These are phyloP conservation scores for Neodiprion pinetum DNA, from an alignment of 1,140 invertebrate species.

Conservation along the genomic window DNA sequence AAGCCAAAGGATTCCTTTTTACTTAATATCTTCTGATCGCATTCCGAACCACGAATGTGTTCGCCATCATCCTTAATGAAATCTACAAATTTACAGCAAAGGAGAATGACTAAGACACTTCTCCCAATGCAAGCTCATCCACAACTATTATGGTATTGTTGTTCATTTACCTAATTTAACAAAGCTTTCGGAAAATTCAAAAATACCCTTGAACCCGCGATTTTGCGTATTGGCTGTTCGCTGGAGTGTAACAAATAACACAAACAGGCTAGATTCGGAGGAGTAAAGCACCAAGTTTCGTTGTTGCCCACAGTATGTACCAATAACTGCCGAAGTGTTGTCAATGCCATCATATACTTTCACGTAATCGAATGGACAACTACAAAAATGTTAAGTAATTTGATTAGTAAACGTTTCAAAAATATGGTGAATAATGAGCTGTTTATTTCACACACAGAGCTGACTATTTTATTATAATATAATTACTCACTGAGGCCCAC, in stretches of 20 bases:
- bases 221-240: slow-evolving; percentile 91
- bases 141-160: not conserved
- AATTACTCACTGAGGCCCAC: slow-evolving; percentile 94
- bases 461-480: slow-evolving; percentile 19
- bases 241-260: slow-evolving; percentile 88
- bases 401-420: slow-evolving; percentile 18
- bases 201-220: slow-evolving; percentile 94
- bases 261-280: slow-evolving; percentile 85
- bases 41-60: slow-evolving; percentile 94
- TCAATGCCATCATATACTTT: slow-evolving; percentile 94
- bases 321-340: slow-evolving; percentile 86
- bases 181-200: slow-evolving; percentile 96
- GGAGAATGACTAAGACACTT: not conserved
- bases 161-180: slow-evolving; percentile 86
- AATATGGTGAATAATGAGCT: not conserved
- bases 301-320: slow-evolving; percentile 98
- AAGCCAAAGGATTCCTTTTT: slow-evolving; percentile 89
- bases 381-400: slow-evolving; percentile 59
- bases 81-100: slow-evolving; percentile 67
- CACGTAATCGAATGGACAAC: slow-evolving; percentile 98
- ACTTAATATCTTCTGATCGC: slow-evolving; percentile 96
- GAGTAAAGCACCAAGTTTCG: slow-evolving; percentile 94
- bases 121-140: slow-evolving; percentile 6
- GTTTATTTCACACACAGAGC: not conserved
- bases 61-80: slow-evolving; percentile 89